Evolutionary conservation across 1,140 invertebrate species (phyloP).

Genomic region (Drusus annulatus): DNA sequence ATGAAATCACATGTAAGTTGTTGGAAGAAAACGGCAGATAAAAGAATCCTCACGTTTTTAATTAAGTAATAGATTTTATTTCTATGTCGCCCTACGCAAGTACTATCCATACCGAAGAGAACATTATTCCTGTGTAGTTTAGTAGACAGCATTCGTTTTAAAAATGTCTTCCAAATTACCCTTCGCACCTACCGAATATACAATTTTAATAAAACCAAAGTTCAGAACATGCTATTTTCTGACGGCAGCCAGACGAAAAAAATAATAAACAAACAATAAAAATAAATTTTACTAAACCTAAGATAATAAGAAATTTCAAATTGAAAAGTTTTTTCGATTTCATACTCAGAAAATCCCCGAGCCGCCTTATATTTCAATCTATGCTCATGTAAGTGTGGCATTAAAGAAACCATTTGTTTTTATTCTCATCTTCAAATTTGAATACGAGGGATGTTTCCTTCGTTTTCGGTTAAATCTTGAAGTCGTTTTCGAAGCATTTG

Average conservation of each 20-base stretch:
- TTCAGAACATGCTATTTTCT: no score
- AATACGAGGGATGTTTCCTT: slow-evolving; percentile 11
- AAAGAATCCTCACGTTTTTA: no score
- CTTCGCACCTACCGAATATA: no score
- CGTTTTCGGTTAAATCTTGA: neutral
- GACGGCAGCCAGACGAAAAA: neutral
- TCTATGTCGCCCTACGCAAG: no score
- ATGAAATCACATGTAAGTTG: no score
- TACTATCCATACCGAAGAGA: no score
- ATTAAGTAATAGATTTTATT: no score
- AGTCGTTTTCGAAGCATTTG: slow-evolving; percentile 28
- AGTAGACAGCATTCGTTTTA: no score
- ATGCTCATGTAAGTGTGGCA: slow-evolving; percentile 23
- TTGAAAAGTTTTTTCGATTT: slow-evolving; percentile 30
- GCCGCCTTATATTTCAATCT: slow-evolving; percentile 34
- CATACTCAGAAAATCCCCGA: neutral
- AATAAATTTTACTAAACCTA: neutral
- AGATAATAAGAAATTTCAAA: slow-evolving; percentile 7
- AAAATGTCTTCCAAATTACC: no score
- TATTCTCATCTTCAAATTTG: slow-evolving; percentile 29
- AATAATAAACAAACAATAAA: neutral
- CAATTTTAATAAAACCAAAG: no score
- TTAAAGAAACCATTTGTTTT: slow-evolving; percentile 40
- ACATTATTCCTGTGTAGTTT: no score
- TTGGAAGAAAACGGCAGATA: no score